A percentile compares a stretch with the other conserved stretches of the same genome.
Evolutionary conservation across 1,140 invertebrate genomes (phyloP).

Genomic region (Zaprionus africanus): DNA sequence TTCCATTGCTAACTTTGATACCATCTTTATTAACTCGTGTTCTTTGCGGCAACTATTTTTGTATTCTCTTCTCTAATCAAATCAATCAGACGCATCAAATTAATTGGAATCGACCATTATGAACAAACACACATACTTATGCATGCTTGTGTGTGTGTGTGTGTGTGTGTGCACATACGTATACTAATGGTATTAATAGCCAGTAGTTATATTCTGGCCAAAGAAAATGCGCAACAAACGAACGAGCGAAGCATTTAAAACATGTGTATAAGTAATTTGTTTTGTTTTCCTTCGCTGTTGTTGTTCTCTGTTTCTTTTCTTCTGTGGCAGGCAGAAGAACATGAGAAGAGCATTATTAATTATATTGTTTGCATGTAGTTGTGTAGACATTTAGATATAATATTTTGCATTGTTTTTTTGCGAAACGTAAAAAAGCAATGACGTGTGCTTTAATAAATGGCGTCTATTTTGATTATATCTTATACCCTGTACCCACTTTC

Average conservation of each 20-base stretch:
- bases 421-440: constrained; percentile 46
- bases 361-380: constrained; percentile 35
- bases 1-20: background rate
- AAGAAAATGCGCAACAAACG: constrained; percentile 24
- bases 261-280: constrained; percentile 58
- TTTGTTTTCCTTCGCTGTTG: constrained; percentile 45
- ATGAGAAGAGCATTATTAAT: constrained; percentile 64
- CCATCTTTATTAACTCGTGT: background rate
- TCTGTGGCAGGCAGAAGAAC: constrained; percentile 45
- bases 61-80: constrained; percentile 26
- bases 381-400: constrained; percentile 18
- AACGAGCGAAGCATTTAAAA: constrained; percentile 36
- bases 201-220: constrained; percentile 11
- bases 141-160: background rate
- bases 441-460: constrained; percentile 56
- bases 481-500: constrained; percentile 3
- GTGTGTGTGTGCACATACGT: background rate
- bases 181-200: constrained; percentile 10
- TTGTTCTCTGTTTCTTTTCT: constrained; percentile 24
- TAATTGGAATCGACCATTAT: constrained; percentile 44
- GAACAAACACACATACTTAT: background rate
- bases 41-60: constrained; percentile 8
- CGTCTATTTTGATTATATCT: constrained; percentile 36
- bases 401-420: constrained; percentile 44
- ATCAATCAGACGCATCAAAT: constrained; percentile 31